These are phyloP conservation scores for Triops longicaudatus DNA, from an alignment of 1,140 invertebrate genomes.

Conservation along the genomic window DNA sequence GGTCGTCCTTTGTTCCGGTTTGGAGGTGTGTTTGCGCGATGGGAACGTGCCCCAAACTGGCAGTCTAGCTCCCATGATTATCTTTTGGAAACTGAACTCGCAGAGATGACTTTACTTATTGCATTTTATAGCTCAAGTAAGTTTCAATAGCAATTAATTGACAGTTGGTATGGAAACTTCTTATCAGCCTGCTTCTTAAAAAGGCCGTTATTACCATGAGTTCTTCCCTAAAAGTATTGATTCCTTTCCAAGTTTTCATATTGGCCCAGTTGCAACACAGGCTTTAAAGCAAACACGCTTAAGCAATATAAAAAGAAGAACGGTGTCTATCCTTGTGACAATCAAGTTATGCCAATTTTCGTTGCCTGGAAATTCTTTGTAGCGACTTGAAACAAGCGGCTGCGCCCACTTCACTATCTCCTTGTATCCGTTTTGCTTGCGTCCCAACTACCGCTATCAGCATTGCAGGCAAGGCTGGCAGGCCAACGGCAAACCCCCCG, in stretches of 20 bases:
- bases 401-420: slow-evolving; percentile 14
- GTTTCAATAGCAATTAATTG: not conserved
- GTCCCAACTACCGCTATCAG: slow-evolving; percentile 13
- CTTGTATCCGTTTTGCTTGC: slow-evolving; percentile 11
- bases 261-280: not conserved
- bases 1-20: slow-evolving; percentile 10
- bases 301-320: not conserved
- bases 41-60: slow-evolving; percentile 3
- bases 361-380: not conserved
- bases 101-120: not conserved
- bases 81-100: not conserved
- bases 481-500: not conserved
- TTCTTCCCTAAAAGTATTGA: not conserved
- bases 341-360: slow-evolving; percentile 15
- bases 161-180: not conserved
- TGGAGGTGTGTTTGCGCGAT: not conserved
- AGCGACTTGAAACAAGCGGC: not conserved
- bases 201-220: not conserved
- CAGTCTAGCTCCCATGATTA: slow-evolving; percentile 2
- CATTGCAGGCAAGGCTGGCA: slow-evolving; percentile 11
- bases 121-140: not conserved
- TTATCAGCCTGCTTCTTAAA: no score
- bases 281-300: not conserved
- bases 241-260: not conserved
- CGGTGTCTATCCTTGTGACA: not conserved